A percentile compares a stretch with the other conserved stretches of the same genome.
phyloP scores from a whole-genome alignment of 1,140 invertebrate species.

The Laupala kohalensis region DNA sequence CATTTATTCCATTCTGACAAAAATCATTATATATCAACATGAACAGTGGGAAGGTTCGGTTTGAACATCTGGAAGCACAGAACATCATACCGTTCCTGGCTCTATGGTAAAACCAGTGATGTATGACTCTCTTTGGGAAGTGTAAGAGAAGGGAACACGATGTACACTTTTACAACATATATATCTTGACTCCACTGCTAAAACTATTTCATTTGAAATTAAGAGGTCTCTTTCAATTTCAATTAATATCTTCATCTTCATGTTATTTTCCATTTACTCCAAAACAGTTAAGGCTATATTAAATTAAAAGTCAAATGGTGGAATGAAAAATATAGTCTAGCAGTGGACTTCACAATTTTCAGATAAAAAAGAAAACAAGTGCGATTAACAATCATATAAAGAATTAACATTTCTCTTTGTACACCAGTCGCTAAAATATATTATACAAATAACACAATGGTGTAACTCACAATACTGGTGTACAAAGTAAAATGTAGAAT shows the following conservation, averaged over 20 bases:
- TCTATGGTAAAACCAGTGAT: neutral
- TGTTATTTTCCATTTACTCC: no score
- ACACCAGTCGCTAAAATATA: neutral
- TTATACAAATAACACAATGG: neutral
- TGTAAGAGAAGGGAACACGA: neutral
- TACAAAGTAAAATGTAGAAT: neutral
- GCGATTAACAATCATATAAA: neutral
- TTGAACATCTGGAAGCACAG: neutral
- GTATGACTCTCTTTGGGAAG: neutral
- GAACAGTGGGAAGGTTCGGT: neutral
- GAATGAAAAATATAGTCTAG: neutral
- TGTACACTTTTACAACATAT: neutral
- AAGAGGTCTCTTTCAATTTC: no score
- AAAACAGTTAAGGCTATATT: no score
- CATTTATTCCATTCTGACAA: neutral
- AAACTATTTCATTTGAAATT: no score
- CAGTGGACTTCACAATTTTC: neutral
- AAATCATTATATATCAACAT: neutral
- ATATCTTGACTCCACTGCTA: neutral
- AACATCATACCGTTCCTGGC: neutral
- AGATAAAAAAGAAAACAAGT: neutral
- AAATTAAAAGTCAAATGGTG: neutral
- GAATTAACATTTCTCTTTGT: neutral
- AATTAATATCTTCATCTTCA: no score
- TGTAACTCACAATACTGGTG: no score